A percentile compares a stretch with the other conserved stretches of the same genome.
phyloP scores from a whole-genome alignment of 2,888 invertebrate genomes.

The Ochropleura leucogaster region DNA sequence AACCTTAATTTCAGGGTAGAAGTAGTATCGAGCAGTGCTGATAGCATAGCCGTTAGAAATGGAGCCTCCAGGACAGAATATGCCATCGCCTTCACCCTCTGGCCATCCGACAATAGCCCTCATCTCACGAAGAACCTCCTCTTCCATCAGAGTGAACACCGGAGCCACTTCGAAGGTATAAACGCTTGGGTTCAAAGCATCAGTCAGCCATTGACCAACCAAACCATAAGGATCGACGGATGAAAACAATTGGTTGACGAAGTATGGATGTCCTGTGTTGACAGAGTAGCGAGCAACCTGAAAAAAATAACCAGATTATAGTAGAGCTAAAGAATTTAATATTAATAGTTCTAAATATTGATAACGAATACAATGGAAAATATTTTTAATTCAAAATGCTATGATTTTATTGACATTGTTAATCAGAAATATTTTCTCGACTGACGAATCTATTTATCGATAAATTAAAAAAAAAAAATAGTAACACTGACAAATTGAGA shows the following conservation, averaged over 20 bases:
- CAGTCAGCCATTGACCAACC: conserved; percentile 96
- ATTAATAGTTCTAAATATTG: neutral
- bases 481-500: neutral
- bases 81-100: conserved; percentile 94
- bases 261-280: conserved; percentile 97
- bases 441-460: neutral
- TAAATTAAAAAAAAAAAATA: neutral
- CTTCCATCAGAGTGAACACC: conserved; percentile 96
- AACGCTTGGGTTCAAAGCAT: conserved; percentile 96
- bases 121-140: conserved; percentile 95
- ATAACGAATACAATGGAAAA: neutral
- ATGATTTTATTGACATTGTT: neutral
- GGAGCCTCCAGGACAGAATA: conserved; percentile 97
- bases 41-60: conserved; percentile 98
- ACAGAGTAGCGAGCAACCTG: conserved; percentile 94
- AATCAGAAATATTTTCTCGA: neutral
- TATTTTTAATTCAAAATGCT: neutral
- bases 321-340: neutral
- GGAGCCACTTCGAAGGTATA: conserved; percentile 98
- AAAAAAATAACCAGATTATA: conserved; percentile 31
- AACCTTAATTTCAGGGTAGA: conserved; percentile 94
- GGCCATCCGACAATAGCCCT: conserved; percentile 94
- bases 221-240: conserved; percentile 96
- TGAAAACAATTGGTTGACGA: conserved; percentile 97
- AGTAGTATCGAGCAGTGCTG: conserved; percentile 94